Conservation (phyloP, 1,140 invertebrate species). For the Archivesica marissinica region DNA sequence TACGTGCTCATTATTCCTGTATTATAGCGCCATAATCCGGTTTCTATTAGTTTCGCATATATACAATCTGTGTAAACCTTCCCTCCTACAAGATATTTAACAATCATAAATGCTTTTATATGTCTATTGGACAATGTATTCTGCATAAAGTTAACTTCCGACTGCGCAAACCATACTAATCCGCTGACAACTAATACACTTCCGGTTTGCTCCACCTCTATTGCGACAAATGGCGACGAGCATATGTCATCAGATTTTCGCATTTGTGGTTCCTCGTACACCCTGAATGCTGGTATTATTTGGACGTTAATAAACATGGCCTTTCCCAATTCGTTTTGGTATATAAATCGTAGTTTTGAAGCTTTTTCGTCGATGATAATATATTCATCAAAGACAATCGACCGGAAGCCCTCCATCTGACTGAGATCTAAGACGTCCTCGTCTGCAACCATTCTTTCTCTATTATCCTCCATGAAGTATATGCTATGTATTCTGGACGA, state of each 20-base stretch:
- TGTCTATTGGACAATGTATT: background rate
- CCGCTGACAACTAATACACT: constrained; percentile 5
- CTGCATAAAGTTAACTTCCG: constrained; percentile 16
- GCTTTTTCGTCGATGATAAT: constrained; percentile 31
- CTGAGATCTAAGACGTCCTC: background rate
- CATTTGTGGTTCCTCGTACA: background rate
- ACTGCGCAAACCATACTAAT: constrained; percentile 12
- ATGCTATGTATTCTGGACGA: background rate
- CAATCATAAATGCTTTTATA: background rate
- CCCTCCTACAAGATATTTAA: constrained; percentile 9
- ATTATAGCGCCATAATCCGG: constrained; percentile 20
- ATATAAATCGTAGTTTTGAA: constrained; percentile 17
- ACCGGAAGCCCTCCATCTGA: background rate
- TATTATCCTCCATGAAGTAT: constrained; percentile 22
- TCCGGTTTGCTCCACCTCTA: constrained; percentile 16
- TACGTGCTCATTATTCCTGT: constrained; percentile 20
- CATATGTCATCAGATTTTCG: background rate
- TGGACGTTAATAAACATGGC: constrained; percentile 1
- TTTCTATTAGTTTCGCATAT: constrained; percentile 16
- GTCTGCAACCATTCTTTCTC: background rate
- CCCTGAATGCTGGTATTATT: constrained; percentile 24
- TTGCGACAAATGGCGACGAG: background rate
- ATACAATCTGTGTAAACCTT: background rate
- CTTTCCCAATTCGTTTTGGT: constrained; percentile 10
- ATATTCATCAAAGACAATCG: constrained; percentile 20